A percentile compares a stretch with the other conserved stretches of the same genome.
Evolutionary conservation across 1,140 invertebrate genomes (phyloP).

Genomic region (Penaeus indicus): DNA sequence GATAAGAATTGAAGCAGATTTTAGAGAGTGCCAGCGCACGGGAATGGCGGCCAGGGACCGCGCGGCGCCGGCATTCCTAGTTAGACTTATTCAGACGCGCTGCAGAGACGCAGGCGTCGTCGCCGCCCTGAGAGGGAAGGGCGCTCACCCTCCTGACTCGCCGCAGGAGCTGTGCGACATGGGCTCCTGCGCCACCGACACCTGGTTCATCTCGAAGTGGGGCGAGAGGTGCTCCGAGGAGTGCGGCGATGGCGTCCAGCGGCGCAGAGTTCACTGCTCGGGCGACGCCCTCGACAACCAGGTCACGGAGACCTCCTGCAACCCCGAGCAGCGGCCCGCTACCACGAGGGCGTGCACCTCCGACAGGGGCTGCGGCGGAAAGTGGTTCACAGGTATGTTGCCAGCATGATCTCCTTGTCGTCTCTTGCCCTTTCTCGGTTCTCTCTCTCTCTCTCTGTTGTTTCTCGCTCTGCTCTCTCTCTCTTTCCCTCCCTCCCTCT

Average conservation of each 20-base stretch:
- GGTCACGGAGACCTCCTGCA: constrained; percentile 70
- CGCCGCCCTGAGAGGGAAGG: too few species aligned
- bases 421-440: too few species aligned
- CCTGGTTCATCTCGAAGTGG: constrained; percentile 73
- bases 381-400: constrained; percentile 82
- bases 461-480: too few species aligned
- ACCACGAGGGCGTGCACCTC: constrained; percentile 76
- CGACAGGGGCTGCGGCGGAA: constrained; percentile 76
- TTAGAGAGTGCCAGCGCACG: too few species aligned
- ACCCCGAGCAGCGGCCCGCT: constrained; percentile 74
- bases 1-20: too few species aligned
- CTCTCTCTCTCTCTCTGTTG: too few species aligned
- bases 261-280: constrained; percentile 76
- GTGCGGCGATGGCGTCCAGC: constrained; percentile 78
- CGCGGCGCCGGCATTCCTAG: too few species aligned
- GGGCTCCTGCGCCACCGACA: constrained; percentile 69
- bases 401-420: neutral
- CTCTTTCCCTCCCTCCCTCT: too few species aligned
- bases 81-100: too few species aligned
- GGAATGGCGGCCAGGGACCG: too few species aligned
- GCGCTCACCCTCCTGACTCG: neutral
- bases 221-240: constrained; percentile 70
- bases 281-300: constrained; percentile 70
- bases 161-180: constrained; percentile 72
- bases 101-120: too few species aligned